These are phyloP conservation scores for Hymenopus coronatus DNA, from an alignment of 2,888 invertebrate genomes.

Conservation along the genomic window DNA sequence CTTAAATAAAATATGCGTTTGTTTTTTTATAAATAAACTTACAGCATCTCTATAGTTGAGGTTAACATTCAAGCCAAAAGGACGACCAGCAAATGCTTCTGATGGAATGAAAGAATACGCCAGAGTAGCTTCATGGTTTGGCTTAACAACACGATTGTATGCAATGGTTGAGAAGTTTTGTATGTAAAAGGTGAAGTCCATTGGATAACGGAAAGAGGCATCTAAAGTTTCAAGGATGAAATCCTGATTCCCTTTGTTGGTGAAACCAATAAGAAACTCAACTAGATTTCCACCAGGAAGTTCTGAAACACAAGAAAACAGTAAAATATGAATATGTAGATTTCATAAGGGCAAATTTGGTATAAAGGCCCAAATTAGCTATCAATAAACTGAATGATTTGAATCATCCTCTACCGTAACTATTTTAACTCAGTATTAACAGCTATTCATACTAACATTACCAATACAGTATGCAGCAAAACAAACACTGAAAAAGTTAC, in stretches of 20 bases:
- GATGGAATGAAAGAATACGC: conserved; percentile 93
- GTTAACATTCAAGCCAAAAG: conserved; percentile 92
- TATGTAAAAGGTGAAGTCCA: conserved; percentile 97
- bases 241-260: conserved; percentile 88
- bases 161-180: conserved; percentile 95
- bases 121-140: conserved; percentile 90
- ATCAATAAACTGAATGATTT: background rate
- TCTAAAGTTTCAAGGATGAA: conserved; percentile 91
- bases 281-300: conserved; percentile 89
- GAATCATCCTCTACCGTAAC: background rate
- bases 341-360: background rate
- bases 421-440: too few relatives aligned
- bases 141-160: conserved; percentile 84
- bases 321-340: background rate
- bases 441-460: too few relatives aligned
- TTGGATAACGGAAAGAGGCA: conserved; percentile 97
- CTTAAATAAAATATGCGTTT: background rate
- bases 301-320: conserved; percentile 56
- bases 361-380: too few relatives aligned
- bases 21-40: conserved; percentile 33
- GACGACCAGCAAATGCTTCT: conserved; percentile 94
- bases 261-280: conserved; percentile 94
- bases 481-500: too few relatives aligned
- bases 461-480: too few relatives aligned
- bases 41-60: conserved; percentile 84